Conservation (phyloP, 2,888 invertebrate genomes). For the Eristalinus sepulchralis region DNA sequence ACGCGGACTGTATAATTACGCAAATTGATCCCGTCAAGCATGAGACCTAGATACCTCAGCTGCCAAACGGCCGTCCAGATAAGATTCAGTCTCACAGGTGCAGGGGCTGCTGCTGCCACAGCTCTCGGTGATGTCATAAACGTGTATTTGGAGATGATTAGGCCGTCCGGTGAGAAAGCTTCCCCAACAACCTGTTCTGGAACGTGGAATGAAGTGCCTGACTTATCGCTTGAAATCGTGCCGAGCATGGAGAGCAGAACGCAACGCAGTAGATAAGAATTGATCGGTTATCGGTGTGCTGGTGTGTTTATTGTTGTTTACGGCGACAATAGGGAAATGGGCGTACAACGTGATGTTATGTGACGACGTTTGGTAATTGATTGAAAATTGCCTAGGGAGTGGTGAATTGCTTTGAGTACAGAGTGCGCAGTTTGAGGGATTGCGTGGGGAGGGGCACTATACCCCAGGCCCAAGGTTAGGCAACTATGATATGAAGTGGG, state of each 20-base stretch:
- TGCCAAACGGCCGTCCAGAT: slow-evolving; percentile 8
- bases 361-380: not conserved
- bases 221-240: slow-evolving; percentile 10
- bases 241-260: not conserved
- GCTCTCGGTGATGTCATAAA: not conserved
- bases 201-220: not conserved
- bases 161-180: slow-evolving; percentile 1
- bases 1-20: slow-evolving; percentile 47
- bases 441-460: too few species aligned
- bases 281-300: not conserved
- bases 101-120: not conserved
- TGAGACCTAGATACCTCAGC: slow-evolving; percentile 22
- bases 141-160: slow-evolving; percentile 21
- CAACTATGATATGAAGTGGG: too few species aligned
- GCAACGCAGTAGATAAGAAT: slow-evolving; percentile 26
- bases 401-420: not conserved
- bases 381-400: not conserved
- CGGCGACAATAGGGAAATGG: slow-evolving; percentile 12
- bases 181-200: slow-evolving; percentile 25
- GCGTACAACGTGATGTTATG: not conserved
- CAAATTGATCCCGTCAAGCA: slow-evolving; percentile 42
- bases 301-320: slow-evolving; percentile 11
- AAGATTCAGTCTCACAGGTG: slow-evolving; percentile 7
- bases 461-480: too few species aligned
- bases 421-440: not conserved